Base-by-base conservation (phyloP, 2,888 invertebrate species). In the Drosophila engyochracea region DNA sequence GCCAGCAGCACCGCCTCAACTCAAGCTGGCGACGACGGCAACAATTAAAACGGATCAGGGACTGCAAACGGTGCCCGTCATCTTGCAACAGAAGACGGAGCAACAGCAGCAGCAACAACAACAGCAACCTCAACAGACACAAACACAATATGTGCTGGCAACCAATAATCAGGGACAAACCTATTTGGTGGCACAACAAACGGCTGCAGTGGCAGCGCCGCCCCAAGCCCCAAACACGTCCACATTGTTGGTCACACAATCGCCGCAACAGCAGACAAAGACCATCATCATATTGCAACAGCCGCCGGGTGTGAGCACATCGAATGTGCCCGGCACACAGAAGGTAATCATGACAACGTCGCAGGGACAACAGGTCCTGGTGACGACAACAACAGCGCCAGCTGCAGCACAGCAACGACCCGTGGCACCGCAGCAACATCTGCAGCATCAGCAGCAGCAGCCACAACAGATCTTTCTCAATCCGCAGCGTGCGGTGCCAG, bases 251-350 rank as follows among this genome's bases (percentile, higher is more conserved):
- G 95, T 96, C 0, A 95, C 96, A 0, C 96, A 96, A 85, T 95
- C 96, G 1, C 94, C 95, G 0, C 96, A 96, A 82, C 96, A 96
- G 72, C 96, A 95, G 4, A 94, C 96, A 1, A 96, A 96, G 85
- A 96, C 96, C 0, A 96, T 96, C 37, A 96, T 96, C 55, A 96
- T 96, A 55, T 95, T 96, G 59, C 93, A 96, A 49, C 96, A 96
- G 82, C 96, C 95, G 28, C 67, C 81, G 9, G 83, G 83, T 5
- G 84, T 85, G 3, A 74, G 85, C 7, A n/a, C 71, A 0, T 67
- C 70, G 9, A 89, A 74, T 63, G 89, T 90, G 7, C 81, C 86
- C 1, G 90, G 89, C 16, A 91, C 91, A 4, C 94, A 95, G 77
- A 95, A 95, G 92, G 95, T 96, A 33, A 95, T 96, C 10, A 94